These are phyloP conservation scores for Hoplodrina blanda DNA, from an alignment of 2,888 invertebrate genomes.

Conservation along the genomic window DNA sequence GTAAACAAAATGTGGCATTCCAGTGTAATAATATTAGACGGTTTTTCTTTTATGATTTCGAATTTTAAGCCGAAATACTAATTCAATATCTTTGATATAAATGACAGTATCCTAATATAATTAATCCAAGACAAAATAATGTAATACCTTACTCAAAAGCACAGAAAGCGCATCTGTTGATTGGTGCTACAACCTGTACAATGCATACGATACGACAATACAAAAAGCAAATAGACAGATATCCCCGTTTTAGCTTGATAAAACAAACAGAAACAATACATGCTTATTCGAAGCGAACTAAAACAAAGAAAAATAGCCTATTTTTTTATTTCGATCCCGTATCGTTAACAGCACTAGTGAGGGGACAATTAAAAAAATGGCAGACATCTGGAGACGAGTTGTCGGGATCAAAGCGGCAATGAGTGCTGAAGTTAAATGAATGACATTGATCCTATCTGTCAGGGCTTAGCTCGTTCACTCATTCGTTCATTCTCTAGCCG, in stretches of 20 bases:
- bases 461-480: constrained; percentile 32
- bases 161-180: neutral
- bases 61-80: too few relatives aligned
- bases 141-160: too few relatives aligned
- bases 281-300: constrained; percentile 1
- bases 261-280: constrained; percentile 6
- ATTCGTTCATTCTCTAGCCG: constrained; percentile 17
- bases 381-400: constrained; percentile 47
- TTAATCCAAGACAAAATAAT: too few relatives aligned
- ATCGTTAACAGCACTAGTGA: constrained; percentile 47
- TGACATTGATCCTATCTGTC: constrained; percentile 57
- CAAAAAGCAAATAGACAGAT: constrained; percentile 1
- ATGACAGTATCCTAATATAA: too few relatives aligned
- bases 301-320: constrained; percentile 21
- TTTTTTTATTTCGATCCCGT: constrained; percentile 32
- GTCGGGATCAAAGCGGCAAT: constrained; percentile 57
- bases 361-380: constrained; percentile 58
- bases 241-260: constrained; percentile 19
- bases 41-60: neutral
- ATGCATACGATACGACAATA: constrained; percentile 7
- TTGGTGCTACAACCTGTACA: constrained; percentile 4
- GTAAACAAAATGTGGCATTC: neutral
- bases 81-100: too few relatives aligned
- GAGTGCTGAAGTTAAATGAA: constrained; percentile 58
- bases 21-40: neutral